Evolutionary conservation across 2,797 vertebrate genomes (phyloP).

Genomic region (Enteromius anoplus): DNA sequence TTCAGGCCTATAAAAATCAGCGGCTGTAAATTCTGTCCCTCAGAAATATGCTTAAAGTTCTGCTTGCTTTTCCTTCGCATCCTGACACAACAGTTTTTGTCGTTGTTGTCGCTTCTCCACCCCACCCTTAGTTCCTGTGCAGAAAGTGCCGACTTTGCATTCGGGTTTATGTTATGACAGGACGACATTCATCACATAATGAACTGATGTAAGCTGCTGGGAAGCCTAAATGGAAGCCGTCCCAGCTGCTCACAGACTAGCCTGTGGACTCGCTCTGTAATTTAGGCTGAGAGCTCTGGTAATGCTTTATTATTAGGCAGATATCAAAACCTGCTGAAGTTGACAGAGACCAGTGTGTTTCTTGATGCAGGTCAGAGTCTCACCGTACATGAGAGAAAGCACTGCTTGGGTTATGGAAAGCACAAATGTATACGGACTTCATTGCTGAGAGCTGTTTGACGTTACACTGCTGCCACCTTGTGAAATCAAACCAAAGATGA

Average conservation of each 20-base stretch:
- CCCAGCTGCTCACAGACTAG: constrained; percentile 49
- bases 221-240: constrained; percentile 68
- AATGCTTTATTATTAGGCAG: constrained; percentile 54
- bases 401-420: constrained; percentile 5
- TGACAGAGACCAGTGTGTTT: constrained; percentile 11
- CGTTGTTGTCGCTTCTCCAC: constrained; percentile 8
- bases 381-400: neutral
- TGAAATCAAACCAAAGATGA: constrained; percentile 52
- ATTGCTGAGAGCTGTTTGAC: neutral
- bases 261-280: constrained; percentile 60
- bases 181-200: constrained; percentile 77
- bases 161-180: constrained; percentile 69
- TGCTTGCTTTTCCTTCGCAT: constrained; percentile 64
- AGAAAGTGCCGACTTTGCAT: constrained; percentile 68
- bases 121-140: constrained; percentile 23
- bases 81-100: constrained; percentile 65
- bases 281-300: constrained; percentile 52
- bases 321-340: constrained; percentile 47
- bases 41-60: constrained; percentile 65
- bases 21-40: constrained; percentile 68
- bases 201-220: constrained; percentile 70
- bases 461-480: constrained; percentile 73
- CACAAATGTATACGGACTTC: neutral
- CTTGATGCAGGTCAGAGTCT: constrained; percentile 31
- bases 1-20: constrained; percentile 55